Conservation (phyloP, 2,113 vertebrate species). For the Malurus alboscapulatus region DNA sequence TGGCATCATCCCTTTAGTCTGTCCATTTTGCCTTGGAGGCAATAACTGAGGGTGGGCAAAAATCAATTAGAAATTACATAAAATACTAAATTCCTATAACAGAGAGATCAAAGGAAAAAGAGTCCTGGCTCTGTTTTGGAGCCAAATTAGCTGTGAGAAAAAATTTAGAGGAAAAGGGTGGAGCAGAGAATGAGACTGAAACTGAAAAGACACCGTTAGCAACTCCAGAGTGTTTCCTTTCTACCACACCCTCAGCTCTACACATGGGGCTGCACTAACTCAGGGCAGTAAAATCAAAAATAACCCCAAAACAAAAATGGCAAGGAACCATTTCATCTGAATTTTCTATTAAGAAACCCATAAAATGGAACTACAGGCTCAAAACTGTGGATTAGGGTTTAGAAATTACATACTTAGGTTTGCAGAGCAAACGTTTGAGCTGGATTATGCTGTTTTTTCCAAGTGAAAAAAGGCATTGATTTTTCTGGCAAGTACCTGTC, state of each 20-base stretch:
- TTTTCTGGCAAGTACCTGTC: slow-evolving; percentile 77
- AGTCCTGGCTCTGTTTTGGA: neutral
- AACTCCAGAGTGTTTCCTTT: neutral
- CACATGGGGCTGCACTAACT: neutral
- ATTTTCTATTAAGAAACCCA: neutral
- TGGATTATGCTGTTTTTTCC: neutral
- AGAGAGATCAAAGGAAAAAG: neutral
- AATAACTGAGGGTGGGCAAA: neutral
- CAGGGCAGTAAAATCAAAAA: neutral
- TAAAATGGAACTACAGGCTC: neutral
- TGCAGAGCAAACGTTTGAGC: neutral
- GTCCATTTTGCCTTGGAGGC: neutral
- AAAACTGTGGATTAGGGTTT: neutral
- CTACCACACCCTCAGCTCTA: neutral
- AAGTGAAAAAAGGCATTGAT: neutral
- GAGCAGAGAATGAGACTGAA: neutral
- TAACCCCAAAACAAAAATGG: neutral
- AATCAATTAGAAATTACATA: neutral
- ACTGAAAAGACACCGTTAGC: neutral
- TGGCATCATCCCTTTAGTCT: neutral
- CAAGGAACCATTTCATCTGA: neutral
- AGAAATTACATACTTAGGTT: neutral
- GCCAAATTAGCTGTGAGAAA: neutral
- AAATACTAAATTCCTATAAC: neutral
- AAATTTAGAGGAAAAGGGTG: neutral